Evolutionary conservation across 1,140 invertebrate genomes (phyloP), one percentile per base, ranked within the genome.

Genomic region (Aporrectodea caliginosa): DNA sequence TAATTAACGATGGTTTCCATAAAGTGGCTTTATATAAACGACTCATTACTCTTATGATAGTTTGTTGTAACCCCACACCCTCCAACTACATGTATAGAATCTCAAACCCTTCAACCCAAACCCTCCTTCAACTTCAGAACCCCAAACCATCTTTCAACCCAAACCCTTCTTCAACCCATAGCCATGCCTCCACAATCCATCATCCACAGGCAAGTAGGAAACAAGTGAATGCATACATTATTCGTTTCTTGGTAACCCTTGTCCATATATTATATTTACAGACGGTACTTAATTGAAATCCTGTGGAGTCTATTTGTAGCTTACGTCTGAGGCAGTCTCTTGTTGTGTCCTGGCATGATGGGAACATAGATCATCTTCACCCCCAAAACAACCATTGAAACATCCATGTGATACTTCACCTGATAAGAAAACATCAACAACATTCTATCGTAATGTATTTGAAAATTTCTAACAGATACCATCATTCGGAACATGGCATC

Each of bases 351-450:
- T 35, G 86, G 84, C 84, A 89, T 87, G 73, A 87, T 84, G 22
- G 86, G 85, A 76, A 87, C 83, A 83, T 86, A 89, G 12, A 89
- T 81, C 80, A 88, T 87, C 81, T 87, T 88, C 16, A 85, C 84
- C 22, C 86, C 87, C 69, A 87, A 84, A 22, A 87, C 83, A 29
- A 88, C 83, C 77, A 85, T 85, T 22, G 80, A 83, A 1, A 83
- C 84, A 32, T 84, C 82, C 80, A 85, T 83, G 35, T 85, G 83
- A 81, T 84, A 84, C 69, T 82, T 84, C 35, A 81, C 82, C 87
- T 88, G 82, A 12, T 74, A 83, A 70, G 74, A 79, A 30, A 83
- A 77, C 12, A 78, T 16, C 14, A n/a, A 6, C 27, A 12, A 16
- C 78, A 27, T 12, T 12, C 78, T 16, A 1, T 77, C 32, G 2